phyloP scores from a whole-genome alignment of 2,888 invertebrate genomes.

The Catocala sponsa region DNA sequence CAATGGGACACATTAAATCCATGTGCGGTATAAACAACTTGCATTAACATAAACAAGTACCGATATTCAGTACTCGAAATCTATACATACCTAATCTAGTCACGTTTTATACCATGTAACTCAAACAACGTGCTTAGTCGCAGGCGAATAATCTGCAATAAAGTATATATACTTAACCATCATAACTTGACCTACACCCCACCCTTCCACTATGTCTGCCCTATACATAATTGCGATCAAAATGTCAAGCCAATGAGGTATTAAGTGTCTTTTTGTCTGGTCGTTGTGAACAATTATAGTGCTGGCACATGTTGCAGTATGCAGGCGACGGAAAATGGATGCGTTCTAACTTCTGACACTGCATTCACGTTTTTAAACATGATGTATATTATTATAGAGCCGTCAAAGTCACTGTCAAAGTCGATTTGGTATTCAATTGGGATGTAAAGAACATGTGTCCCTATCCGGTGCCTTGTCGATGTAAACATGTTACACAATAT shows the following conservation, averaged over 20 bases:
- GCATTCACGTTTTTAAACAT: constrained; percentile 30
- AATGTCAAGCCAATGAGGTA: not conserved
- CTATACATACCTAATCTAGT: constrained; percentile 9
- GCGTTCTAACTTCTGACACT: constrained; percentile 2
- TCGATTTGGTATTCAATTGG: constrained; percentile 18
- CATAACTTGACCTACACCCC: constrained; percentile 13
- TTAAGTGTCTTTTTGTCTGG: constrained; percentile 7
- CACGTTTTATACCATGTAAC: constrained; percentile 39
- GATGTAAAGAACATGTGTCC: not conserved
- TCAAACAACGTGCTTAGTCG: constrained; percentile 31
- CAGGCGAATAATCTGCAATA: constrained; percentile 19
- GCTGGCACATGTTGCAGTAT: constrained; percentile 23
- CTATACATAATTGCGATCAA: not conserved
- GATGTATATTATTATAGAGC: constrained; percentile 14
- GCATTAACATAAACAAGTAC: constrained; percentile 11
- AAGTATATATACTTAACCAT: not conserved
- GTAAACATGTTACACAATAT: too few relatives aligned
- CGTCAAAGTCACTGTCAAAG: constrained; percentile 13
- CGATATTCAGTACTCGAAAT: constrained; percentile 9
- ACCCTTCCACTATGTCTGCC: constrained; percentile 5
- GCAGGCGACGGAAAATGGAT: constrained; percentile 16
- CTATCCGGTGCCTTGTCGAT: too few relatives aligned
- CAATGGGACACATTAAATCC: not conserved
- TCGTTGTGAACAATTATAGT: constrained; percentile 13
- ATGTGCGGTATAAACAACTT: constrained; percentile 12